A percentile compares a stretch with the other conserved stretches of the same genome.
phyloP scores from a whole-genome alignment of 2,113 vertebrate genomes.

The Narcine bancroftii region DNA sequence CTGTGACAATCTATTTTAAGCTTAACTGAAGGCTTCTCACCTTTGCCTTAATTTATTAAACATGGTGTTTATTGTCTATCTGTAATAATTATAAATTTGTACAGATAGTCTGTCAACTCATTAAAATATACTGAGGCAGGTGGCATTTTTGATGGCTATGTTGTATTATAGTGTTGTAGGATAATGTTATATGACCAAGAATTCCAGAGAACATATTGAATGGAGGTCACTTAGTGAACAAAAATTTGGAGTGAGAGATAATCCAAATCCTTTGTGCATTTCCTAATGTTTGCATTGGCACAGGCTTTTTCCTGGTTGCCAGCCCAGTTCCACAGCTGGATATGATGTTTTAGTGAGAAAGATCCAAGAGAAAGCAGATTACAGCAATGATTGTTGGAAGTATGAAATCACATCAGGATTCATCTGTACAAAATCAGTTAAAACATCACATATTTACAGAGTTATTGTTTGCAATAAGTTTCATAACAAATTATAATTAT shows the following conservation, averaged over 20 bases:
- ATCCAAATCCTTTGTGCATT: slow-evolving; percentile 10
- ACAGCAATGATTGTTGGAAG: not conserved
- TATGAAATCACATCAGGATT: not conserved
- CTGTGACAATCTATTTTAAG: not conserved
- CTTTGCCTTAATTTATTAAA: not conserved
- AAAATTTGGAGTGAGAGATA: slow-evolving; percentile 1
- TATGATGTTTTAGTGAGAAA: not conserved
- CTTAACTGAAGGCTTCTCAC: not conserved
- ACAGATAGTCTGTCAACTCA: not conserved
- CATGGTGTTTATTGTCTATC: not conserved
- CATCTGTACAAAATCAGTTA: not conserved
- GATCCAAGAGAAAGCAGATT: not conserved
- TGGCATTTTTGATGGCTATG: not conserved
- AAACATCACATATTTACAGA: not conserved
- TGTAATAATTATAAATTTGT: not conserved
- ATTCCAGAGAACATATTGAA: not conserved
- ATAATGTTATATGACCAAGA: not conserved
- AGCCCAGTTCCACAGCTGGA: slow-evolving; percentile 31
- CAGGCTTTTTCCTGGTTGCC: not conserved
- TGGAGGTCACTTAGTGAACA: not conserved
- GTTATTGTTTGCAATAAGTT: not conserved
- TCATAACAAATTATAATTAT: not conserved
- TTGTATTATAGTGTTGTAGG: not conserved
- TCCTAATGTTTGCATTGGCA: slow-evolving; percentile 6
- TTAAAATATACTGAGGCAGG: not conserved